Percentiles rank a stretch among this genome's conserved stretches.
Conservation (phyloP, 2,888 invertebrate genomes). For the Corbicula japonica region DNA sequence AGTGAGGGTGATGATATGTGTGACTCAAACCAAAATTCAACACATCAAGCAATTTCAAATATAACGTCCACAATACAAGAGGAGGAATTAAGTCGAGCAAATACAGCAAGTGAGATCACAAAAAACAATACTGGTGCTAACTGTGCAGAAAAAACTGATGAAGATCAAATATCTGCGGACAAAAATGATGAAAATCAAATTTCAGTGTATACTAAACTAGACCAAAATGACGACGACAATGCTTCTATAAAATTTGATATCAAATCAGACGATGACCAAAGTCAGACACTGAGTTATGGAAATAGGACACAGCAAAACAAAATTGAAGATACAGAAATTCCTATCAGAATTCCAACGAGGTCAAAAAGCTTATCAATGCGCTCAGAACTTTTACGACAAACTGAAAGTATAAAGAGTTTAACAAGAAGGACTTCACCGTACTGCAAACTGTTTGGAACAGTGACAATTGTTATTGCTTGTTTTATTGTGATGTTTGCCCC, state of each 20-base stretch:
- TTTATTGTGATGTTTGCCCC: conserved; percentile 75
- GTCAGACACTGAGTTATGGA: background rate
- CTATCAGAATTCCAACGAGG: conserved; percentile 1
- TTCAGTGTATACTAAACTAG: conserved; percentile 2
- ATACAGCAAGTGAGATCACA: no score
- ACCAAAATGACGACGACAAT: background rate
- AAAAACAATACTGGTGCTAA: no score
- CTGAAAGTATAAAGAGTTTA: conserved; percentile 37
- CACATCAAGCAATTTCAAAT: no score
- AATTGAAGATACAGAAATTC: background rate
- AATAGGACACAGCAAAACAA: background rate
- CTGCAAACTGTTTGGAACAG: conserved; percentile 72
- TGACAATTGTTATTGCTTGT: conserved; percentile 68
- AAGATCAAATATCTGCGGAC: no score
- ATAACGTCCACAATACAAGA: no score
- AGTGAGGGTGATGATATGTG: no score
- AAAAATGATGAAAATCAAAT: no score
- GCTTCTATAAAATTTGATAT: background rate
- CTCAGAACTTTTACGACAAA: background rate
- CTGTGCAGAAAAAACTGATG: no score
- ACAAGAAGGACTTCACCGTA: conserved; percentile 36
- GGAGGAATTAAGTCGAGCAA: no score
- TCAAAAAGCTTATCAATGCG: conserved; percentile 14
- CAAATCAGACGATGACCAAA: background rate
- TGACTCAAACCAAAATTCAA: no score